Conservation (phyloP, 2,113 vertebrate genomes). For the Gambusia affinis region DNA sequence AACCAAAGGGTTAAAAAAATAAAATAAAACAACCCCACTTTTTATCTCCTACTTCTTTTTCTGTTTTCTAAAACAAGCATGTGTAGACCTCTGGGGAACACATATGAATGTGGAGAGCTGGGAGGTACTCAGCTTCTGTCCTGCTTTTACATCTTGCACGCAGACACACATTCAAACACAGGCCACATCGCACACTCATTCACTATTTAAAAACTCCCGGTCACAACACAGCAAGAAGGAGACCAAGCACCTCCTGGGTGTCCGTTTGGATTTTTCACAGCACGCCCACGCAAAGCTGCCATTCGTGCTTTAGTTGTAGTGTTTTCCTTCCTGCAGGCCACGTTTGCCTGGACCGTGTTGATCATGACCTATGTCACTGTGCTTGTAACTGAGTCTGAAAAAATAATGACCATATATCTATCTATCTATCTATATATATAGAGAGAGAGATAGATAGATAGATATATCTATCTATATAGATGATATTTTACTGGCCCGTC, state of each 20-base stretch:
- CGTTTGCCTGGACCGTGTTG: not conserved
- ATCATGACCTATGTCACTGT: constrained; percentile 13
- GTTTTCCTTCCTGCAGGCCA: constrained; percentile 8
- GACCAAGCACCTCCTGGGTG: constrained; percentile 1
- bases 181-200: constrained; percentile 31
- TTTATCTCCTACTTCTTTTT: constrained; percentile 10
- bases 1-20: constrained; percentile 28
- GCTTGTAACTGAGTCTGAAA: constrained; percentile 51
- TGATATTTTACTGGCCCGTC: constrained; percentile 34
- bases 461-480: constrained; percentile 2
- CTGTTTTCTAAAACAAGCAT: constrained; percentile 52
- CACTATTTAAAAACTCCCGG: constrained; percentile 46
- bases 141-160: constrained; percentile 54
- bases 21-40: not conserved
- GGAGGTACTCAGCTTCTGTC: constrained; percentile 62
- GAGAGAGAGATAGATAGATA: no score
- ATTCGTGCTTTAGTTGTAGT: constrained; percentile 9
- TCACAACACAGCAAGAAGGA: constrained; percentile 17
- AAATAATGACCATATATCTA: constrained; percentile 6
- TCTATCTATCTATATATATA: not conserved
- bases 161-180: constrained; percentile 20
- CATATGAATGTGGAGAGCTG: constrained; percentile 57
- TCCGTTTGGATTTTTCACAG: constrained; percentile 25
- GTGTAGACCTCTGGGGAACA: constrained; percentile 57
- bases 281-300: constrained; percentile 10